phyloP scores from a whole-genome alignment of 2,888 invertebrate species.

The Melinopterus prodromus region DNA sequence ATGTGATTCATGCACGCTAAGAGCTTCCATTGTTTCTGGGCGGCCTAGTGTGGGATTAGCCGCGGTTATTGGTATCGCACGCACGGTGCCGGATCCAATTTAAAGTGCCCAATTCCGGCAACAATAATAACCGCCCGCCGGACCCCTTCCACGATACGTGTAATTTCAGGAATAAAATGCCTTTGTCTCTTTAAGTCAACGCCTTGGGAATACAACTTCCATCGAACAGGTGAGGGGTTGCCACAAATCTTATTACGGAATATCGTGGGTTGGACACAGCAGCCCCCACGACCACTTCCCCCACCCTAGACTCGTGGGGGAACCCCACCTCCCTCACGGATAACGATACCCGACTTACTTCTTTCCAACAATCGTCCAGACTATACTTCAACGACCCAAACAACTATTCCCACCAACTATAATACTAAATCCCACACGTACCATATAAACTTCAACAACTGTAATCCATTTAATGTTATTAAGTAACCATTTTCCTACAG shows the following conservation, averaged over 20 bases:
- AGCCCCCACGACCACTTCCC: too few species aligned
- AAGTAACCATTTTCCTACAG: too few species aligned
- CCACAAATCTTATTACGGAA: slow-evolving; percentile 51
- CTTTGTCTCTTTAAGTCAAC: slow-evolving; percentile 47
- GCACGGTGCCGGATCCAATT: slow-evolving; percentile 28
- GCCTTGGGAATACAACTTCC: slow-evolving; percentile 50
- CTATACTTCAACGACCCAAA: slow-evolving; percentile 14
- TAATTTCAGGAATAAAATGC: slow-evolving; percentile 47
- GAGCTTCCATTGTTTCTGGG: slow-evolving; percentile 35
- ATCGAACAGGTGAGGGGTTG: slow-evolving; percentile 51
- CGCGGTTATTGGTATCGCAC: slow-evolving; percentile 26
- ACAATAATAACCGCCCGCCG: not conserved
- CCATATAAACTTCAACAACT: not conserved
- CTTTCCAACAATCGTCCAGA: slow-evolving; percentile 33
- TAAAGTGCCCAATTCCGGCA: slow-evolving; percentile 32
- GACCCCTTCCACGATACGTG: slow-evolving; percentile 22
- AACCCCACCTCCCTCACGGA: slow-evolving; percentile 21
- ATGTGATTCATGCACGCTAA: slow-evolving; percentile 32
- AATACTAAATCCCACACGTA: not conserved
- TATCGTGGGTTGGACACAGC: slow-evolving; percentile 27
- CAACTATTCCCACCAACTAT: not conserved
- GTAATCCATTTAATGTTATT: too few species aligned
- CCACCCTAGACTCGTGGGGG: slow-evolving; percentile 14
- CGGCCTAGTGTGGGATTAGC: slow-evolving; percentile 34
- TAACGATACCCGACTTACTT: slow-evolving; percentile 15